Percentiles rank a stretch among this genome's conserved stretches.
Conservation (phyloP, 2,113 vertebrate species). For the Nycticryphes semicollaris region DNA sequence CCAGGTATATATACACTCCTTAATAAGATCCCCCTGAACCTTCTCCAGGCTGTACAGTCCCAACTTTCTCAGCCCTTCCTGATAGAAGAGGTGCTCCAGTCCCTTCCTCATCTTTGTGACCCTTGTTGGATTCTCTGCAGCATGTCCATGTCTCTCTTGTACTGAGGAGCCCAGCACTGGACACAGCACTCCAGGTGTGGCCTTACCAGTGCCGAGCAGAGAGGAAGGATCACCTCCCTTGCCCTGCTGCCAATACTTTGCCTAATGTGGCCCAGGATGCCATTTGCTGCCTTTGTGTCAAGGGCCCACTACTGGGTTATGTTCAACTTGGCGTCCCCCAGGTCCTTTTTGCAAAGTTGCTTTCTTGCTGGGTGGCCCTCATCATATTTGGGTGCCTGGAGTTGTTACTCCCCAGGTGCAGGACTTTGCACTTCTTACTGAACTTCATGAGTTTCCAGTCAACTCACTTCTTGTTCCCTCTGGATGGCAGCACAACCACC, state of each 20-base stretch:
- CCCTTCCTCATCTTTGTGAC: not conserved
- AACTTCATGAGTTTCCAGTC: not conserved
- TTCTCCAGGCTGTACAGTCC: not conserved
- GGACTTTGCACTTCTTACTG: not conserved
- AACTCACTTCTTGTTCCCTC: not conserved
- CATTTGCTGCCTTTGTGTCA: not conserved
- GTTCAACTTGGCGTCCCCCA: not conserved
- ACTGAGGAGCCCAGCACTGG: too few species aligned
- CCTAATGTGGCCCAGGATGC: not conserved
- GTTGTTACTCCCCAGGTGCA: not conserved
- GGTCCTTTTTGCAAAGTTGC: not conserved
- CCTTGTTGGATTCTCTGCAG: not conserved
- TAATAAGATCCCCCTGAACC: not conserved
- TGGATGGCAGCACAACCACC: not conserved
- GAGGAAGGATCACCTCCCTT: not conserved
- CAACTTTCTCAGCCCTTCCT: not conserved
- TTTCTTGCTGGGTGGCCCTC: not conserved
- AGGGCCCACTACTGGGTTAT: not conserved
- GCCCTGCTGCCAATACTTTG: not conserved
- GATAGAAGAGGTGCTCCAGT: not conserved
- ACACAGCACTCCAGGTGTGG: not conserved
- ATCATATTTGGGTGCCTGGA: not conserved
- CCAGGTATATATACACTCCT: not conserved
- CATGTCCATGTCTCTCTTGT: not conserved
- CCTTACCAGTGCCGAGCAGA: not conserved